phyloP scores from a whole-genome alignment of 2,888 invertebrate genomes.

The Lottia gigantea region DNA sequence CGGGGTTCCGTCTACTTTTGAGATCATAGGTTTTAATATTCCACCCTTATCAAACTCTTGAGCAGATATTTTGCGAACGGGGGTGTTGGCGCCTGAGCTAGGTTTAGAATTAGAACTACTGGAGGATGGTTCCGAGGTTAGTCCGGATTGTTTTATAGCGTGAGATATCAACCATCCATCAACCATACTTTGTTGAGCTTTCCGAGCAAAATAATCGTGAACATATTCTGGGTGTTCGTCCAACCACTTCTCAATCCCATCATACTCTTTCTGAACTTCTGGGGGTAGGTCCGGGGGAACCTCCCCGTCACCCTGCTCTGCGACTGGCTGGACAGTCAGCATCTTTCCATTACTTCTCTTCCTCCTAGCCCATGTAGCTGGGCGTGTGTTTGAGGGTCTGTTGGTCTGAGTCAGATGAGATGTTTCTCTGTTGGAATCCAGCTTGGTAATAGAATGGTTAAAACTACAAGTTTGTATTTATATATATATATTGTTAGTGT shows the following conservation, averaged over 20 bases:
- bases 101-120: conserved; percentile 57
- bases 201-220: conserved; percentile 91
- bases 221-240: conserved; percentile 97
- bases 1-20: conserved; percentile 88
- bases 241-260: conserved; percentile 88
- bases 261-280: conserved; percentile 49
- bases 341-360: conserved; percentile 30
- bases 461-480: no score
- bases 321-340: conserved; percentile 27
- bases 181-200: conserved; percentile 91
- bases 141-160: conserved; percentile 54
- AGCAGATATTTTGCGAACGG: conserved; percentile 92
- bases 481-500: no score
- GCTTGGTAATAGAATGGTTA: conserved; percentile 25
- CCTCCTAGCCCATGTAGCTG: conserved; percentile 27
- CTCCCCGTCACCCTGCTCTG: conserved; percentile 35
- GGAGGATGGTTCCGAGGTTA: conserved; percentile 46
- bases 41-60: conserved; percentile 96
- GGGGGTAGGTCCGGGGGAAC: conserved; percentile 36
- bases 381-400: conserved; percentile 19
- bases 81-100: conserved; percentile 88
- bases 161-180: conserved; percentile 86
- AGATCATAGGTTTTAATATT: conserved; percentile 89
- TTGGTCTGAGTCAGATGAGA: conserved; percentile 12
- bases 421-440: conserved; percentile 41